phyloP scores from a whole-genome alignment of 2,113 vertebrate species.

The Hyperopisus bebe region DNA sequence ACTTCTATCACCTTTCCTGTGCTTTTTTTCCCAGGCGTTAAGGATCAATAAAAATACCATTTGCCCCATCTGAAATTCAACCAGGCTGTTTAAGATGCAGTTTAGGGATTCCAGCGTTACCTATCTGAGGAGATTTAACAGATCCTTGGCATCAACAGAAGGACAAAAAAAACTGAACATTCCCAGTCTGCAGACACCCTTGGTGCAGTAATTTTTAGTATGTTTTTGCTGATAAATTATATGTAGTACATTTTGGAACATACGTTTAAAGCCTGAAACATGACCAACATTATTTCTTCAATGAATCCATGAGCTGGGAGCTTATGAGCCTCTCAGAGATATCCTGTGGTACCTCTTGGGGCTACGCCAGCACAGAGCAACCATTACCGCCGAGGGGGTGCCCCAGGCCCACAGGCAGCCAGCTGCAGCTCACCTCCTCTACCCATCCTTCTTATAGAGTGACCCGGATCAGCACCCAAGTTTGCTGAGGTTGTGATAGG shows the following conservation, averaged over 20 bases:
- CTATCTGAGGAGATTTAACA: neutral
- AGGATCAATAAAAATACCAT: slow-evolving; percentile 2
- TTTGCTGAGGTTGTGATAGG: neutral
- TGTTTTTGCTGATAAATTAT: neutral
- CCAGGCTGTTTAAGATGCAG: neutral
- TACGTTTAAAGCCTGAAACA: neutral
- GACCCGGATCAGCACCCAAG: neutral
- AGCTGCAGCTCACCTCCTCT: neutral
- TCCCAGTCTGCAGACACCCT: neutral
- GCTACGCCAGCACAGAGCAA: neutral
- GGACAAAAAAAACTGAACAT: neutral
- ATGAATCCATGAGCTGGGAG: neutral
- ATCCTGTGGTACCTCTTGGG: neutral
- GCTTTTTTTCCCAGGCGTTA: neutral
- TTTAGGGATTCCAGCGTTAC: neutral
- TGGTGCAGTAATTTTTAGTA: neutral
- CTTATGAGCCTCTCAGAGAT: neutral
- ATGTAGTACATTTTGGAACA: neutral
- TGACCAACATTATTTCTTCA: neutral
- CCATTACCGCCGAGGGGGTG: neutral
- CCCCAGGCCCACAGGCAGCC: neutral
- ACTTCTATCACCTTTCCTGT: neutral
- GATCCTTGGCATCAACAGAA: neutral
- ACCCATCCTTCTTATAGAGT: neutral
- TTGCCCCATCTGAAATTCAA: neutral